Evolutionary conservation across 2,113 vertebrate genomes (phyloP).

Genomic region (Tachycineta bicolor): DNA sequence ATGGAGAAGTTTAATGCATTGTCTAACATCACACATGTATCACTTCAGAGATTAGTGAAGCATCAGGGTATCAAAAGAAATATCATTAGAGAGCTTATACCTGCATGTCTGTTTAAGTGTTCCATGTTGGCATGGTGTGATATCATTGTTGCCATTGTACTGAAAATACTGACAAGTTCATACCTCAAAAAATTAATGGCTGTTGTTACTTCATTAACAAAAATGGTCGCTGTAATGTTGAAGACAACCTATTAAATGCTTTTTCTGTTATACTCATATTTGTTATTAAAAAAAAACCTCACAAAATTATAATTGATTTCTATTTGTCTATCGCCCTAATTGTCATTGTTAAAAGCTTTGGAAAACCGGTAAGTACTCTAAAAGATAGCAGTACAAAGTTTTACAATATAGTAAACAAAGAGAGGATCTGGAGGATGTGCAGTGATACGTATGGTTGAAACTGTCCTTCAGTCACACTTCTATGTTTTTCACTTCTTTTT

Average conservation of each 20-base stretch:
- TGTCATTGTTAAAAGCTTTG: not conserved
- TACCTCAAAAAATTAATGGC: not conserved
- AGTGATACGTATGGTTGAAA: not conserved
- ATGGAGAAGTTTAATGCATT: not conserved
- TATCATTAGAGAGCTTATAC: rapidly evolving
- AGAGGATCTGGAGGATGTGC: not conserved
- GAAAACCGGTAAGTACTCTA: not conserved
- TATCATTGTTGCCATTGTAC: not conserved
- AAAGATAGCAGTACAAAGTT: not conserved
- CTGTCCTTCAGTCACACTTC: not conserved
- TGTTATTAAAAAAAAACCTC: rapidly evolving
- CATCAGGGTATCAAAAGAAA: not conserved
- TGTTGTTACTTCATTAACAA: not conserved
- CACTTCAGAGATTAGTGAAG: not conserved
- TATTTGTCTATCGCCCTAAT: not conserved
- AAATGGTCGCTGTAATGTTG: not conserved
- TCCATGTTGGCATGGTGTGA: not conserved
- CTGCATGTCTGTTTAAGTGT: not conserved
- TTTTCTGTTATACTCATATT: not conserved
- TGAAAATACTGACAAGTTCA: not conserved
- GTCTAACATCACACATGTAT: not conserved
- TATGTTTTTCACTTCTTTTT: not conserved
- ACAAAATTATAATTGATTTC: not conserved
- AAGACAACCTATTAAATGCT: not conserved
- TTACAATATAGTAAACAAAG: not conserved